Conservation (phyloP, 1,140 invertebrate species). For the Habropoda laboriosa region DNA sequence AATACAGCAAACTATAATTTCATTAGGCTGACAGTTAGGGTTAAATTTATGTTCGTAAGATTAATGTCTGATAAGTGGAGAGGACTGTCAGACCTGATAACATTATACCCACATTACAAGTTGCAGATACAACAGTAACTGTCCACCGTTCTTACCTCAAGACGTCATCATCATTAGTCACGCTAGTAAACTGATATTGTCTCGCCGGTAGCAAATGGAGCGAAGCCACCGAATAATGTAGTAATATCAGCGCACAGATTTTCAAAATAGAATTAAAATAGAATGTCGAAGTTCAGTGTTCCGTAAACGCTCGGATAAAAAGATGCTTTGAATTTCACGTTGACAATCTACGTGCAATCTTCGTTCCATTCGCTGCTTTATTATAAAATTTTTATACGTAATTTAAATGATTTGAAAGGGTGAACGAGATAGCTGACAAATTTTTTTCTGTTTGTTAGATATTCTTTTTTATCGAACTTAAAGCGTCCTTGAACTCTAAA, state of each 20-base stretch:
- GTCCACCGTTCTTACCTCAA: slow-evolving; percentile 1
- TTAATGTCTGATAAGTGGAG: neutral
- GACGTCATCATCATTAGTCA: slow-evolving; percentile 29
- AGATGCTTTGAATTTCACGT: no score
- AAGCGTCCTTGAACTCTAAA: no score
- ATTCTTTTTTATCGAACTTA: no score
- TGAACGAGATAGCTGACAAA: no score
- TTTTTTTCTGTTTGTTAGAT: no score
- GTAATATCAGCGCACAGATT: neutral
- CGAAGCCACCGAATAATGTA: slow-evolving; percentile 12
- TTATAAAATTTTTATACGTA: no score
- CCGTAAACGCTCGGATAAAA: no score
- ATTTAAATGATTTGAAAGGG: no score
- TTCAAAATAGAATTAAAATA: neutral
- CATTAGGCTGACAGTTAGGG: neutral
- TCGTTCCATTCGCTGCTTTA: no score
- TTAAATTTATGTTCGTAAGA: neutral
- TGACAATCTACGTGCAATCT: no score
- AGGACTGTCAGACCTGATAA: neutral
- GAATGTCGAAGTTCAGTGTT: neutral
- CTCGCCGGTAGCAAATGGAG: slow-evolving; percentile 29
- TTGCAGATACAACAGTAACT: neutral
- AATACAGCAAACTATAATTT: neutral
- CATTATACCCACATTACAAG: neutral
- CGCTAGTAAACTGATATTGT: slow-evolving; percentile 44